Percentiles rank a stretch among this genome's conserved stretches.
Evolutionary conservation across 1,140 invertebrate species (phyloP).

Genomic region (Copidosoma floridanum): DNA sequence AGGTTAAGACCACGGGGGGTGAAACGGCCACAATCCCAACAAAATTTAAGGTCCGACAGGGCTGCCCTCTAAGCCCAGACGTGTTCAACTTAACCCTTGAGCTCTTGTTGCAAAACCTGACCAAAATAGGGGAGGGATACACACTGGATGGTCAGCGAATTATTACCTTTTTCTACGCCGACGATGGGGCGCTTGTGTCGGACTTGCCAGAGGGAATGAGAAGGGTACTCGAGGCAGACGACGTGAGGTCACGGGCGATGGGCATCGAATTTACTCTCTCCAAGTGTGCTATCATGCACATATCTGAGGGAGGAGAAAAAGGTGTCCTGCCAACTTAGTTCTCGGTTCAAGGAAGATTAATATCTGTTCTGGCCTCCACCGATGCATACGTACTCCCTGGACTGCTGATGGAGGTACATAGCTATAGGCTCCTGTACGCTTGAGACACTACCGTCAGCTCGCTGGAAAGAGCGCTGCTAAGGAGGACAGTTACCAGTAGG

Average conservation of each 20-base stretch:
- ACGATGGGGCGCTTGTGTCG: neutral
- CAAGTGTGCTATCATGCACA: neutral
- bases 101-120: neutral
- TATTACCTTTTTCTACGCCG: neutral
- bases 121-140: neutral
- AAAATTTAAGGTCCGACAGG: constrained; percentile 25
- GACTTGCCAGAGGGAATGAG: neutral
- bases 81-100: constrained; percentile 22
- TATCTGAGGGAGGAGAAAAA: neutral
- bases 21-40: constrained; percentile 16
- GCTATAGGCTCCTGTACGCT: constrained; percentile 34
- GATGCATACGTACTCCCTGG: constrained; percentile 38
- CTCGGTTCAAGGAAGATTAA: neutral
- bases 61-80: constrained; percentile 10
- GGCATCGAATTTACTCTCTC: neutral
- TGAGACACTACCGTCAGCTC: constrained; percentile 23
- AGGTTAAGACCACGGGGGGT: neutral
- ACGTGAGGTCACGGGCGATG: neutral
- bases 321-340: neutral
- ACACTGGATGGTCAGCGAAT: neutral
- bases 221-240: neutral
- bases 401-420: constrained; percentile 36
- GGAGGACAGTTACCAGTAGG: neutral
- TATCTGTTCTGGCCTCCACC: neutral
- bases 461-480: constrained; percentile 26